Conservation (phyloP, 2,888 invertebrate species). For the Phortica okadai region DNA sequence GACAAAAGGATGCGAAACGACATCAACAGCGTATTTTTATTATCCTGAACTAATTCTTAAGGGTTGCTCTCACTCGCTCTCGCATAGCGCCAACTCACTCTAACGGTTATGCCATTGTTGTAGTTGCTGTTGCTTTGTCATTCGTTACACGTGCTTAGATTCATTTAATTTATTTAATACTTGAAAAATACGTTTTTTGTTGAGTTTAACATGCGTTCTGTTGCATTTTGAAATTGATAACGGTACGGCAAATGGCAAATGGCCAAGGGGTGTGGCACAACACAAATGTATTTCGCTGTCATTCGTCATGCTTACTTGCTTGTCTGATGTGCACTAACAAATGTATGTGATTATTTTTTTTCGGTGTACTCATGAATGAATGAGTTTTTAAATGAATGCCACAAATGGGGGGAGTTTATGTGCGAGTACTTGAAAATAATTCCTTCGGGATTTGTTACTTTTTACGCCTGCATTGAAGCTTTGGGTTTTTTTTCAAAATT, state of each 20-base stretch:
- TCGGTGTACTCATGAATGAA: constrained; percentile 15
- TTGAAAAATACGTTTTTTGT: constrained; percentile 65
- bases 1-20: constrained; percentile 3
- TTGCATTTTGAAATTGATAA: background rate
- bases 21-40: constrained; percentile 51
- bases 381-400: constrained; percentile 30
- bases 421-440: constrained; percentile 6
- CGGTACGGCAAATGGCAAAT: constrained; percentile 4
- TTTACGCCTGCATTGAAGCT: background rate
- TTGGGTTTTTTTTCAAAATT: background rate
- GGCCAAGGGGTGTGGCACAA: constrained; percentile 48
- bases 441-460: constrained; percentile 15
- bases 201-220: constrained; percentile 51
- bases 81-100: background rate
- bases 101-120: background rate
- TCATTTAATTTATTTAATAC: constrained; percentile 71
- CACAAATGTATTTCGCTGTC: constrained; percentile 58
- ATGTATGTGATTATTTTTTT: background rate
- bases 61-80: constrained; percentile 57
- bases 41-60: constrained; percentile 63
- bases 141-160: constrained; percentile 69
- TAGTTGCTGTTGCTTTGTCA: constrained; percentile 53
- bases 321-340: background rate
- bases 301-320: constrained; percentile 56
- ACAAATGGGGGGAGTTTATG: background rate